Evolutionary conservation across 1,140 invertebrate species (phyloP).

Genomic region (Aethina tumida): DNA sequence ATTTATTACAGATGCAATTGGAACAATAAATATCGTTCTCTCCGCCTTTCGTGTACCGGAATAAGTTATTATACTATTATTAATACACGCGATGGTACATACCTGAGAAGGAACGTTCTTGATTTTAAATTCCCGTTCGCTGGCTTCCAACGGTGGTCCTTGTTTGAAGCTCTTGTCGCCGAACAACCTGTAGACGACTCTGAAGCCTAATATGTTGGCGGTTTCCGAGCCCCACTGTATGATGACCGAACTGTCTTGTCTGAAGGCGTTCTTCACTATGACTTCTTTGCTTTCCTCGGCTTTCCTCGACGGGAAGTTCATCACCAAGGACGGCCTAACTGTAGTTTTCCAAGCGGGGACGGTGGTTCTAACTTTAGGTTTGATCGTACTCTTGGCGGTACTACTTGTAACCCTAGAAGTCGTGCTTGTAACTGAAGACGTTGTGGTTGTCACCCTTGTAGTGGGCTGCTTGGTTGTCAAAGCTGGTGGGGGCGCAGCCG

Average conservation of each 20-base stretch:
- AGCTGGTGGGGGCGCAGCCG: constrained; percentile 26
- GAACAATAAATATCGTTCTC: too few relatives aligned
- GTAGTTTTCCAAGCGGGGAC: constrained; percentile 32
- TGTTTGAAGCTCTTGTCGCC: constrained; percentile 84
- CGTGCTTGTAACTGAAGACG: constrained; percentile 31
- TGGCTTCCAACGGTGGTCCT: constrained; percentile 75
- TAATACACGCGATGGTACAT: too few relatives aligned
- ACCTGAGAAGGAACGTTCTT: constrained; percentile 84
- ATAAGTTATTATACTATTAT: too few relatives aligned
- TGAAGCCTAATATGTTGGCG: constrained; percentile 73
- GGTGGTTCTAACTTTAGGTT: constrained; percentile 33
- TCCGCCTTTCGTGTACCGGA: too few relatives aligned
- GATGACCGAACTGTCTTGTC: constrained; percentile 78
- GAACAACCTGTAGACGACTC: constrained; percentile 82
- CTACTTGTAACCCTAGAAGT: constrained; percentile 27
- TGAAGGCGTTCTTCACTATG: constrained; percentile 70
- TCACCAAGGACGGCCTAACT: constrained; percentile 54
- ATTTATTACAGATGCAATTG: too few relatives aligned
- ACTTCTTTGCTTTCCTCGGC: constrained; percentile 62
- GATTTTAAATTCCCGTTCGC: constrained; percentile 82
- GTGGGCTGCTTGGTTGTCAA: constrained; percentile 28
- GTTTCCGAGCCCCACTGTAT: constrained; percentile 86
- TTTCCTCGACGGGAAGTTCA: constrained; percentile 55
- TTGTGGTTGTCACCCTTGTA: constrained; percentile 30
- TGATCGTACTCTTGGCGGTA: constrained; percentile 20